A percentile compares a stretch with the other conserved stretches of the same genome.
Evolutionary conservation across 2,888 invertebrate genomes (phyloP).

Genomic region (Tricholauxania praeusta): DNA sequence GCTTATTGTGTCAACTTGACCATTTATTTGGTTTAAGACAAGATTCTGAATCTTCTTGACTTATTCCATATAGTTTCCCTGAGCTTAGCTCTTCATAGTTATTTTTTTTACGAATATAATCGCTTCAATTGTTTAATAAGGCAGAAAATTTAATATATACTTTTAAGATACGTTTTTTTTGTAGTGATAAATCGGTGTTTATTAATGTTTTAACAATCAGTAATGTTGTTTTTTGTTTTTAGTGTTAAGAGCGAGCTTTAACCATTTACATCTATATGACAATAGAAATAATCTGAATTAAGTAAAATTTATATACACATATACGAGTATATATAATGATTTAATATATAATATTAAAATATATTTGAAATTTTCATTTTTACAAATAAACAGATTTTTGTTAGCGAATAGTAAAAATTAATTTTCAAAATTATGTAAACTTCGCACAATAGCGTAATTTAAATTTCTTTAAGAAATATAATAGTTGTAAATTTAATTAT

Average conservation of each 20-base stretch:
- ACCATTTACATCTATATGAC: neutral
- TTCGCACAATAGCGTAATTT: constrained; percentile 66
- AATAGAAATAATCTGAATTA: constrained; percentile 23
- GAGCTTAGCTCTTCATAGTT: constrained; percentile 8
- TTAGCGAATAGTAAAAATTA: constrained; percentile 18
- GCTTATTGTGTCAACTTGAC: too few relatives aligned
- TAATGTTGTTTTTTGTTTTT: constrained; percentile 7
- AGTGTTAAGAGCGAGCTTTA: constrained; percentile 10
- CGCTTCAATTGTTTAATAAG: constrained; percentile 15
- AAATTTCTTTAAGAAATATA: constrained; percentile 67
- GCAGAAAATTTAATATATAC: constrained; percentile 2
- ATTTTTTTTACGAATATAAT: constrained; percentile 2
- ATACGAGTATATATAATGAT: constrained; percentile 19
- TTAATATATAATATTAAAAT: constrained; percentile 58
- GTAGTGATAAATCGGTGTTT: constrained; percentile 11
- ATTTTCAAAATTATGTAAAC: constrained; percentile 57
- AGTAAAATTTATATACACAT: constrained; percentile 6
- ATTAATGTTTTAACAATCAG: constrained; percentile 1
- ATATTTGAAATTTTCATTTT: constrained; percentile 25
- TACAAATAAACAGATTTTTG: constrained; percentile 21
- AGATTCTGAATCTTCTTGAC: too few relatives aligned
- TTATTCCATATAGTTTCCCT: constrained; percentile 6
- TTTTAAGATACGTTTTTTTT: too few relatives aligned
- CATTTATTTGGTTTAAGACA: too few relatives aligned
- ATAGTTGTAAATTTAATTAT: constrained; percentile 52